Evolutionary conservation across 64 coral and sea anemone species (phyloP).

Genomic region (Astreopora myriophthalma): DNA sequence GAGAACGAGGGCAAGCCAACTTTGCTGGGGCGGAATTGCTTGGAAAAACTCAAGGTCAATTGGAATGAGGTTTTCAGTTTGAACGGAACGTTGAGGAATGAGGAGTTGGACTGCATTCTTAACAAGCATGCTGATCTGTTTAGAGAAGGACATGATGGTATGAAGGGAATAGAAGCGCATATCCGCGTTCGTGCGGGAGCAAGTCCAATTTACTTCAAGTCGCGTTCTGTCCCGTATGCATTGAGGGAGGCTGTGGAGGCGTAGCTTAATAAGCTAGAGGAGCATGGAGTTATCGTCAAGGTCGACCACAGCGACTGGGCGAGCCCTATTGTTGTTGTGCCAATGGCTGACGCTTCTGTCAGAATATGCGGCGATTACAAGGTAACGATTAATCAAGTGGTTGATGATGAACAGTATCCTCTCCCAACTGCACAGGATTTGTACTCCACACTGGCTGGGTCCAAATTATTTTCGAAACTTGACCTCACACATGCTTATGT

Average conservation of each 20-base stretch:
- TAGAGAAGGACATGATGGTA: background rate
- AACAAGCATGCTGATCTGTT: background rate
- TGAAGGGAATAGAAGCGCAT: constrained; percentile 9
- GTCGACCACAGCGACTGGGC: constrained; percentile 21
- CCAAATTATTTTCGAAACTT: background rate
- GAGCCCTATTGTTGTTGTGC: background rate
- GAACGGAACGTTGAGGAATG: background rate
- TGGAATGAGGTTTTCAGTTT: background rate
- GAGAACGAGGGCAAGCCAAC: background rate
- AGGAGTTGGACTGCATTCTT: background rate
- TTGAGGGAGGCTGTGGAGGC: background rate
- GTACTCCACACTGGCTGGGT: background rate
- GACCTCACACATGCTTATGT: background rate
- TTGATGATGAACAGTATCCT: constrained; percentile 3
- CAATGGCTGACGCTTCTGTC: background rate
- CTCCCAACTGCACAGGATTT: background rate
- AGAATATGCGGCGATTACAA: constrained; percentile 39
- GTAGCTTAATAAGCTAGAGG: background rate
- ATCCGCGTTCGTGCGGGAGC: background rate
- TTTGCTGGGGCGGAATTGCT: background rate
- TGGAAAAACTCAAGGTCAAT: background rate
- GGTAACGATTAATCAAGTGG: background rate
- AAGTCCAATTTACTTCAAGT: background rate
- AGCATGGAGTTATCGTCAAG: background rate
- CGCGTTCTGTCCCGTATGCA: background rate